Evolutionary conservation across 2,888 invertebrate species (phyloP).

Genomic region (Lysandra bellargus): DNA sequence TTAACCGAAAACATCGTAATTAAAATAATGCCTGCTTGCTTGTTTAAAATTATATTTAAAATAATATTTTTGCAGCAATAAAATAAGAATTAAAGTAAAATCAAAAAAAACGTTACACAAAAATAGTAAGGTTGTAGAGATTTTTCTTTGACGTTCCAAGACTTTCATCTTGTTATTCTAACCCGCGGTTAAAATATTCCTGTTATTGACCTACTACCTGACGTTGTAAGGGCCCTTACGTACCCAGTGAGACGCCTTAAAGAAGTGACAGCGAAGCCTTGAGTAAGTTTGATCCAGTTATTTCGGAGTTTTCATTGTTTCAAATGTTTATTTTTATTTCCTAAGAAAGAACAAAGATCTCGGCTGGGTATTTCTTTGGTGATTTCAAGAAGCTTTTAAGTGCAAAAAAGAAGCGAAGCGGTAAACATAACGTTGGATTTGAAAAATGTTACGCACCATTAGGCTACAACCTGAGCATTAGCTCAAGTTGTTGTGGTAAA

Average conservation of each 20-base stretch:
- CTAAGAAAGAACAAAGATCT: background rate
- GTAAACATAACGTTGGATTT: background rate
- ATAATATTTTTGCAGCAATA: no score
- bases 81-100: no score
- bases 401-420: background rate
- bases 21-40: no score
- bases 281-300: conserved; percentile 24
- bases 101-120: background rate
- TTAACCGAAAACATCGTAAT: no score
- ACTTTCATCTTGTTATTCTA: conserved; percentile 8
- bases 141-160: background rate
- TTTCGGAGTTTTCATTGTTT: conserved; percentile 15
- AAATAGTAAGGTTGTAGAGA: background rate
- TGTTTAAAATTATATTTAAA: no score
- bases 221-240: conserved; percentile 13
- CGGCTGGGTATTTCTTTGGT: background rate
- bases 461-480: no score
- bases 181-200: conserved; percentile 26
- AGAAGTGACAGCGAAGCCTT: background rate
- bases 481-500: background rate
- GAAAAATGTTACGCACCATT: background rate
- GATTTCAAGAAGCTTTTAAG: background rate
- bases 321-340: background rate
- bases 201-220: conserved; percentile 23
- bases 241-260: background rate